Conservation (phyloP, 1,140 invertebrate species). For the Lordiphosa stackelbergi region DNA sequence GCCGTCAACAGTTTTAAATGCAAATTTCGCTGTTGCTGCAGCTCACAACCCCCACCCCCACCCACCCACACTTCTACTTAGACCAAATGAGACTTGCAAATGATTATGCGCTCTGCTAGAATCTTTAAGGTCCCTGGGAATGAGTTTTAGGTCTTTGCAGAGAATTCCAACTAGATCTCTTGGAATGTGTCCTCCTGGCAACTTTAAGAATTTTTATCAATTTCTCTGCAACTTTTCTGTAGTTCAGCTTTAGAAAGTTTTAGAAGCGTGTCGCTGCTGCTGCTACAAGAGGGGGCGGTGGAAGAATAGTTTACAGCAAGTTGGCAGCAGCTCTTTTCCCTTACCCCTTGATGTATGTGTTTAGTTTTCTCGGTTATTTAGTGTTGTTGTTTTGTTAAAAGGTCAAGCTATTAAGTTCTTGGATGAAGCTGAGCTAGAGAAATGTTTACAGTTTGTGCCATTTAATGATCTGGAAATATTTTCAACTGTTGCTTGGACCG, state of each 20-base stretch:
- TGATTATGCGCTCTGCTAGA: conserved; percentile 60
- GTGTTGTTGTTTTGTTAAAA: conserved; percentile 35
- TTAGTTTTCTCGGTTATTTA: conserved; percentile 43
- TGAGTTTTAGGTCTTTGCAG: conserved; percentile 1
- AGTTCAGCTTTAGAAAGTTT: conserved; percentile 47
- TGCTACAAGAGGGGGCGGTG: background rate
- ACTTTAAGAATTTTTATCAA: conserved; percentile 71
- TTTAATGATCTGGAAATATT: conserved; percentile 66
- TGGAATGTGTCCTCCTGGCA: conserved; percentile 39
- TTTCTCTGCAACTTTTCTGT: conserved; percentile 50
- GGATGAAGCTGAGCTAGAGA: conserved; percentile 19
- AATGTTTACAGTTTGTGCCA: conserved; percentile 57
- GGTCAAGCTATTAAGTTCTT: conserved; percentile 44
- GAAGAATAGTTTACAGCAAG: conserved; percentile 23
- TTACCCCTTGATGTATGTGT: conserved; percentile 36
- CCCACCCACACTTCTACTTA: conserved; percentile 22
- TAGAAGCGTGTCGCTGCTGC: conserved; percentile 27
- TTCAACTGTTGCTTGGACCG: conserved; percentile 26
- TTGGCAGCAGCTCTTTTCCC: conserved; percentile 17
- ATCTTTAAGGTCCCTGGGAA: conserved; percentile 39
- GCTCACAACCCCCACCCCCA: conserved; percentile 9
- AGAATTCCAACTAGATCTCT: conserved; percentile 17
- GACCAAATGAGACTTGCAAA: conserved; percentile 68
- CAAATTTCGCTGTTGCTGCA: conserved; percentile 60
- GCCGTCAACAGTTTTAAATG: conserved; percentile 75